These are phyloP conservation scores for Drosophila macrospina DNA, from an alignment of 2,888 invertebrate genomes.

Conservation along the genomic window DNA sequence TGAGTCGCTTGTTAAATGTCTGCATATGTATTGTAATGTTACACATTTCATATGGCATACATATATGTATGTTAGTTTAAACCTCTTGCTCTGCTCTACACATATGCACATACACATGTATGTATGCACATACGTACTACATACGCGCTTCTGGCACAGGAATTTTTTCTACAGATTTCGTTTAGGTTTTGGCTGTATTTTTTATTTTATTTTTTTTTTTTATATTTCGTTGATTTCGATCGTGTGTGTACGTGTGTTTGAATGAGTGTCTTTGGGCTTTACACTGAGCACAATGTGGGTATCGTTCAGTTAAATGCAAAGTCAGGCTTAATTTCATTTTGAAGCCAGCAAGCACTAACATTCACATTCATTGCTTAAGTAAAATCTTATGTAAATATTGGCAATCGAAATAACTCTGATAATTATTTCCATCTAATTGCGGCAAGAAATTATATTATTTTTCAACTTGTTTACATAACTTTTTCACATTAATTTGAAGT, in stretches of 20 bases:
- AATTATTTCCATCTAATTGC: neutral
- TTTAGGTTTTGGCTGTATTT: slow-evolving; percentile 47
- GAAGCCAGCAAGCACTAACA: neutral
- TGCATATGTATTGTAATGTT: slow-evolving; percentile 53
- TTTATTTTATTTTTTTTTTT: no score
- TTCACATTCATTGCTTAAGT: neutral
- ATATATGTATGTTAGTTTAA: slow-evolving; percentile 38
- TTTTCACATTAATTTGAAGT: neutral
- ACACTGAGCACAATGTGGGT: slow-evolving; percentile 65
- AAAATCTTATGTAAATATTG: no score
- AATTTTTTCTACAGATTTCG: slow-evolving; percentile 66
- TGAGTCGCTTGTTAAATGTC: slow-evolving; percentile 40
- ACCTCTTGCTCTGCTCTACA: slow-evolving; percentile 38
- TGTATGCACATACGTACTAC: slow-evolving; percentile 16
- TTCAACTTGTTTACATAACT: neutral
- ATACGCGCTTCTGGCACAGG: slow-evolving; percentile 47
- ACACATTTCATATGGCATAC: slow-evolving; percentile 74
- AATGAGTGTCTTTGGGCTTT: slow-evolving; percentile 44
- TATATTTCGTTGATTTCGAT: slow-evolving; percentile 61
- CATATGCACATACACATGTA: neutral
- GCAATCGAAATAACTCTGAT: neutral
- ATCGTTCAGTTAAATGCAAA: slow-evolving; percentile 3
- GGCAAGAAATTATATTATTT: neutral
- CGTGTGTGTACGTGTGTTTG: slow-evolving; percentile 40
- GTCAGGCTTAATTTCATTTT: slow-evolving; percentile 34